Base-by-base conservation (phyloP, 2,888 invertebrate genomes). In the Heliconius cydno region DNA sequence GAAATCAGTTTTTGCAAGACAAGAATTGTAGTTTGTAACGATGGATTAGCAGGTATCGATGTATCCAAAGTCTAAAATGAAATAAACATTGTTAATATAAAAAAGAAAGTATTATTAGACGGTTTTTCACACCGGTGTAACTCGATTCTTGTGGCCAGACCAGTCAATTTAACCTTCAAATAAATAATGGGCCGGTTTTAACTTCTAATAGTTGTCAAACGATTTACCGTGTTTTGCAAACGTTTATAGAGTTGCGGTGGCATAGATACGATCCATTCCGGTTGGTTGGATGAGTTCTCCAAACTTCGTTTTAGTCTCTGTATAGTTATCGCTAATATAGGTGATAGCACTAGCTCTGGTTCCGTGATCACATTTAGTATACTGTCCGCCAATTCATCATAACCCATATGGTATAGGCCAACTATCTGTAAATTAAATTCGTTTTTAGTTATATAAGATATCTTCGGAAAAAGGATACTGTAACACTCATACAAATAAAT, bases 301-400 rank as follows among this genome's bases (percentile, higher is more conserved):
- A 96, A 85, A 96, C 95, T 96, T 71, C 96, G 95, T 89, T 96
- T 96, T 81, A 99, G 91, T 83, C 99, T 96, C 88, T 97, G 97
- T 10, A 97, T 98, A n/a, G 97, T 97, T 78, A 99, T 96, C 41
- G 97, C 96, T 41, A 98, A 91, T 80, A 99, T 93, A 83, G 97
- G 96, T 1, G 96, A 94, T 15, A 98, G 96, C 79, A 98, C 90
- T 68, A 95, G 92, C 85, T 96, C 96, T n/a, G 96, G 96, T 82
- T 98, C 97, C 79, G 95, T 96, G 9, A 98, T 96, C 30, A 96
- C 94, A 22, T 96, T 91, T 52, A 98, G 92, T 75, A 97, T 93
- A 94, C 97, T 94, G 84, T 95, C 95, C 7, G 96, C 96, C 72
- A 96, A 88, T 6, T 89, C 87, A 89, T 97, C 96, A 86, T 96